Evolutionary conservation across 2,113 vertebrate species (phyloP).

Genomic region (Gorsachius goisagi): DNA sequence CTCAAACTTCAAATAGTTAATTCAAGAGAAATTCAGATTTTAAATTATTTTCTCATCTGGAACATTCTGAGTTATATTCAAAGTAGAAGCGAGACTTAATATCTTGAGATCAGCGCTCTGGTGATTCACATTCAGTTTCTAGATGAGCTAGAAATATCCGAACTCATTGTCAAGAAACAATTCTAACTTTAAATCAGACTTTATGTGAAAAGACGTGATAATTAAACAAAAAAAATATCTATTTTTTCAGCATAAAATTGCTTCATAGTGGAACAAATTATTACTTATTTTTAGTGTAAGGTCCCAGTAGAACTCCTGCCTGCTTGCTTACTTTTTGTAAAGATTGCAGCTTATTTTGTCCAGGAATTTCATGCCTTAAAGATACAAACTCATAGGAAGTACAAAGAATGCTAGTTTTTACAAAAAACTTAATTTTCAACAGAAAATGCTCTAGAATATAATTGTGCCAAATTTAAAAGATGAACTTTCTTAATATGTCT

Average conservation of each 20-base stretch:
- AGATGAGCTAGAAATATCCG: background rate
- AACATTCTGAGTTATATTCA: background rate
- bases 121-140: background rate
- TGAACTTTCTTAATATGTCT: background rate
- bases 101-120: background rate
- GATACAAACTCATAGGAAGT: background rate
- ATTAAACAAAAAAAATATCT: background rate
- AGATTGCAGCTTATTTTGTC: background rate
- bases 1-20: background rate
- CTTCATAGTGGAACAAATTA: background rate
- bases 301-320: background rate
- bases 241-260: background rate
- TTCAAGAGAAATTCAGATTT: background rate
- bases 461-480: background rate
- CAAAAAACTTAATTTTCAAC: background rate
- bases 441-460: background rate
- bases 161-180: background rate
- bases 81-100: background rate
- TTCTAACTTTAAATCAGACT: background rate
- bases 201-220: background rate
- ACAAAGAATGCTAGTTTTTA: background rate
- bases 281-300: background rate
- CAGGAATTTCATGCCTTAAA: background rate
- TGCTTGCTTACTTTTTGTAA: background rate
- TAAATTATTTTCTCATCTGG: background rate